Percentiles rank a stretch among this genome's conserved stretches.
phyloP scores from a whole-genome alignment of 1,140 invertebrate genomes.

The Chrysomallon squamiferum region DNA sequence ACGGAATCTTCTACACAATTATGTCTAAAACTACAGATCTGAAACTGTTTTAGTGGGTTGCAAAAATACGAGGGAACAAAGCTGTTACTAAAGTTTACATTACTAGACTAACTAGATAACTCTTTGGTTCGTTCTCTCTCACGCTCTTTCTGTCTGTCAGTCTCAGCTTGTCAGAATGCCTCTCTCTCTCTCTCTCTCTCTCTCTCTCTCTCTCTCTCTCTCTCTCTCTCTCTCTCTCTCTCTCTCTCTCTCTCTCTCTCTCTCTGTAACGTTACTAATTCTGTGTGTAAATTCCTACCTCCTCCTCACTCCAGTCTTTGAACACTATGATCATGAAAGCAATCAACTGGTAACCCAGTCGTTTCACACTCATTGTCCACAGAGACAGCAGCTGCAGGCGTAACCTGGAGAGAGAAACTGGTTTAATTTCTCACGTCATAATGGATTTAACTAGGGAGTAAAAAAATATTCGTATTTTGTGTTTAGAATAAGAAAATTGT shows the following conservation, averaged over 20 bases:
- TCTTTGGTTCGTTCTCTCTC: background rate
- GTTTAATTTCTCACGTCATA: too few species aligned
- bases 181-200: too few species aligned
- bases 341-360: slow-evolving; percentile 58
- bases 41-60: too few species aligned
- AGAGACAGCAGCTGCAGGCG: slow-evolving; percentile 53
- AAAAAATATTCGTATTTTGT: too few species aligned
- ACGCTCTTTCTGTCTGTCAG: background rate
- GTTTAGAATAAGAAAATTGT: too few species aligned
- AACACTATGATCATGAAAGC: slow-evolving; percentile 57
- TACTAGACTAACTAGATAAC: too few species aligned
- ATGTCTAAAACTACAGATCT: too few species aligned
- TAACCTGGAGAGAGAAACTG: slow-evolving; percentile 33
- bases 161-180: background rate
- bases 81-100: too few species aligned
- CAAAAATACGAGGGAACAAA: too few species aligned
- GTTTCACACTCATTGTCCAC: slow-evolving; percentile 57
- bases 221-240: background rate
- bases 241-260: background rate
- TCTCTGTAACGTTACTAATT: background rate
- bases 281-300: slow-evolving; percentile 28
- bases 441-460: too few species aligned
- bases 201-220: background rate
- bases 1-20: too few species aligned
- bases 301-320: slow-evolving; percentile 50